Evolutionary conservation across 2,113 vertebrate genomes (phyloP).

Genomic region (Microtus montanus): DNA sequence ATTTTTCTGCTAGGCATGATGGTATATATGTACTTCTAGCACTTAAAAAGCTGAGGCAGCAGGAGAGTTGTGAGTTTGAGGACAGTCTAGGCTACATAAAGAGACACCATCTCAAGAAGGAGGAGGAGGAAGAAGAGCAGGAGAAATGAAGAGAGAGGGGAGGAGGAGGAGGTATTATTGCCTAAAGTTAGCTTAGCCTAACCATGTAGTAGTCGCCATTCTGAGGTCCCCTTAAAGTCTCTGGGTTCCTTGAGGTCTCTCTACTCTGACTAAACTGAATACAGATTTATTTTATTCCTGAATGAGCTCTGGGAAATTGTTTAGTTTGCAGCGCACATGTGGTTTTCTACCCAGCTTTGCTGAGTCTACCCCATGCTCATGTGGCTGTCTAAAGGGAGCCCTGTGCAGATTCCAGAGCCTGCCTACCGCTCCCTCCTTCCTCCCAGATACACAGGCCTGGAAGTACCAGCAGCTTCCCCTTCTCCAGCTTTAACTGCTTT

Average conservation of each 20-base stretch:
- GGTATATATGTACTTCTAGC: neutral
- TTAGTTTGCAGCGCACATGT: neutral
- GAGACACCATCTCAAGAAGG: neutral
- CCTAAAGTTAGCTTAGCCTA: neutral
- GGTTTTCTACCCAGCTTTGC: neutral
- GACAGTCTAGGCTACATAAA: neutral
- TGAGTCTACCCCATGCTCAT: accelerated
- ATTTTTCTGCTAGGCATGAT: neutral
- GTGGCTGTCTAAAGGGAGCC: neutral
- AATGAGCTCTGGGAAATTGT: neutral
- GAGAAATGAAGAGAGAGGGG: too few species aligned
- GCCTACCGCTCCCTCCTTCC: neutral
- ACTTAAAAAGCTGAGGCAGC: neutral
- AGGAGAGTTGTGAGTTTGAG: neutral
- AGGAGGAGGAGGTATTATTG: too few species aligned
- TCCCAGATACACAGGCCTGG: neutral
- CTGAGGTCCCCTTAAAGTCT: neutral
- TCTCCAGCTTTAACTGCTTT: neutral
- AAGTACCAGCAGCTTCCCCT: accelerated
- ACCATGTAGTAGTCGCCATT: accelerated
- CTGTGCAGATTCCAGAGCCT: neutral
- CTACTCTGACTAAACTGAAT: too few species aligned
- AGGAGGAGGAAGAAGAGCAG: neutral
- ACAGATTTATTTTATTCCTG: too few species aligned
- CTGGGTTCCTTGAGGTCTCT: neutral